A percentile compares a stretch with the other conserved stretches of the same genome.
These are phyloP conservation scores for Platichthys flesus DNA, from an alignment of 2,113 vertebrate species.

Conservation along the genomic window DNA sequence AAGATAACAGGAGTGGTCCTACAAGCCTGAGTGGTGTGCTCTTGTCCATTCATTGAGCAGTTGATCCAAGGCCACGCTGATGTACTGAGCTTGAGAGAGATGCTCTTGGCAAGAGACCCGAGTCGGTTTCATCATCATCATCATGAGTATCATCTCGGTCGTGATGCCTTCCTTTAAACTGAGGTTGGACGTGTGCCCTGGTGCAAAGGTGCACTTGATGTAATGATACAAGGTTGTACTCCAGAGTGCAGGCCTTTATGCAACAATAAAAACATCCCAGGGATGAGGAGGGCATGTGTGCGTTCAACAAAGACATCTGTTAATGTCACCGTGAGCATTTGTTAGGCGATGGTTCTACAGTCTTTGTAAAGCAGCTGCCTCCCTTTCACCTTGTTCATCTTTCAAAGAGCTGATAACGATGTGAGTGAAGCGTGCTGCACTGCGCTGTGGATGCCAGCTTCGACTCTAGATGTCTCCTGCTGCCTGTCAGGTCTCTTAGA, in stretches of 20 bases:
- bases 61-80: constrained; percentile 15
- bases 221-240: constrained; percentile 1
- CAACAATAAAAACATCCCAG: constrained; percentile 9
- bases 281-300: not conserved
- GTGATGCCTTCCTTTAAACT: not conserved
- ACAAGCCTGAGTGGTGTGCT: not conserved
- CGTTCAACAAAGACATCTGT: constrained; percentile 4
- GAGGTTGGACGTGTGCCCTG: not conserved
- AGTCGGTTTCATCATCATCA: not conserved
- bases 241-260: not conserved
- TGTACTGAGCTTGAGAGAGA: not conserved
- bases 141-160: not conserved
- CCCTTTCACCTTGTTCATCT: constrained; percentile 16
- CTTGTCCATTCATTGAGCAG: not conserved
- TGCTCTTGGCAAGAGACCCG: not conserved
- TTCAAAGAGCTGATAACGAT: constrained; percentile 27
- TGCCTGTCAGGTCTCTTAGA: constrained; percentile 55
- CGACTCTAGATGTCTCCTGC: constrained; percentile 33
- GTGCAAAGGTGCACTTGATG: constrained; percentile 10
- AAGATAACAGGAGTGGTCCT: constrained; percentile 18
- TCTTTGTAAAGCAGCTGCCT: constrained; percentile 44
- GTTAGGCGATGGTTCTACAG: constrained; percentile 9
- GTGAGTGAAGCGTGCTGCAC: not conserved
- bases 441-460: constrained; percentile 39
- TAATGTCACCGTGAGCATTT: constrained; percentile 21